phyloP scores from a whole-genome alignment of 2,797 vertebrate species.

The Cyclura pinguis region DNA sequence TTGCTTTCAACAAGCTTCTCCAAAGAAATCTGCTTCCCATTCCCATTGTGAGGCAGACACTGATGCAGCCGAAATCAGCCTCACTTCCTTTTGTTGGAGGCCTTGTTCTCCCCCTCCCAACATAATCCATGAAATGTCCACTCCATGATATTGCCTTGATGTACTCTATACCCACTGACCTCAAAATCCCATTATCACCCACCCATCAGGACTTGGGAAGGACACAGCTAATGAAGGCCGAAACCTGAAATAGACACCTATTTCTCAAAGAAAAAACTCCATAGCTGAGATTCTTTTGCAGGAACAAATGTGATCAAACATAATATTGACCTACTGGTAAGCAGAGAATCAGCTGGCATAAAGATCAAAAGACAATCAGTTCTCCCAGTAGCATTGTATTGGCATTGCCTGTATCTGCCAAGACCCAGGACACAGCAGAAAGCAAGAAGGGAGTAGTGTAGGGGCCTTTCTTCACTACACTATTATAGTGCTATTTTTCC shows the following conservation, averaged over 20 bases:
- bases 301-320: neutral
- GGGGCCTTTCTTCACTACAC: no score
- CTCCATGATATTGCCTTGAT: neutral
- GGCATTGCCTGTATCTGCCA: neutral
- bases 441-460: neutral
- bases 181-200: neutral
- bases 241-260: neutral
- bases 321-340: neutral
- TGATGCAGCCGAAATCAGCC: neutral
- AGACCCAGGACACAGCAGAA: neutral
- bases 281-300: neutral
- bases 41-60: neutral
- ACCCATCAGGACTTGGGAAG: neutral
- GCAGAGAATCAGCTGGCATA: no score
- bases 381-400: neutral
- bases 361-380: neutral
- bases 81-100: neutral
- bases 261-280: neutral
- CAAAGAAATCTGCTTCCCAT: neutral
- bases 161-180: neutral
- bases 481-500: no score
- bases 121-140: constrained; percentile 5
- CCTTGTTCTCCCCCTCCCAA: neutral
- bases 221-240: neutral
- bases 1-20: neutral